These are phyloP conservation scores for Gastrophysa polygoni DNA, from an alignment of 2,888 invertebrate genomes.

Conservation along the genomic window DNA sequence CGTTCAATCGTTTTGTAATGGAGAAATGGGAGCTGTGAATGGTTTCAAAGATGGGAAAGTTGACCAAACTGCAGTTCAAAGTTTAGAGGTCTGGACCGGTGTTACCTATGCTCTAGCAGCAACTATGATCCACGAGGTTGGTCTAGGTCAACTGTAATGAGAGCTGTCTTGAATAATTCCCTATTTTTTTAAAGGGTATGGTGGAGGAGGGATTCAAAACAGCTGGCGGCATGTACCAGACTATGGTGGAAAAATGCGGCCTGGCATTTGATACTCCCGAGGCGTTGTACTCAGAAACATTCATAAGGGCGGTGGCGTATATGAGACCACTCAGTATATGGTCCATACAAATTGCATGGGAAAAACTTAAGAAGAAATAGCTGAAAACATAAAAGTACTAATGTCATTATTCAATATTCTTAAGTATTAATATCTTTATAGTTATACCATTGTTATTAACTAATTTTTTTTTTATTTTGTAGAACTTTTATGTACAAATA, in stretches of 20 bases:
- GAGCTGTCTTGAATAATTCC: too few relatives aligned
- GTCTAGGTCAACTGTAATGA: too few relatives aligned
- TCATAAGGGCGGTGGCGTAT: constrained; percentile 87
- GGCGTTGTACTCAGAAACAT: constrained; percentile 79
- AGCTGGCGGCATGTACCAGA: constrained; percentile 84
- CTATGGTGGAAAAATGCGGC: constrained; percentile 79
- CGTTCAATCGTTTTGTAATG: constrained; percentile 78
- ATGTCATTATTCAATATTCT: too few relatives aligned
- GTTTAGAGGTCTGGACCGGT: constrained; percentile 93
- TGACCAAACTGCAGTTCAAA: constrained; percentile 79
- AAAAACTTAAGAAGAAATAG: constrained; percentile 45
- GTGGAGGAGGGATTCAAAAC: constrained; percentile 85
- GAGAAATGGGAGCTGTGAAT: constrained; percentile 89
- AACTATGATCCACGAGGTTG: constrained; percentile 82
- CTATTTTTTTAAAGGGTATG: constrained; percentile 69
- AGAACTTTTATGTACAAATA: too few relatives aligned
- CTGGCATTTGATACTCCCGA: constrained; percentile 93
- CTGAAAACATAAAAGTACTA: too few relatives aligned
- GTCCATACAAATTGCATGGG: constrained; percentile 83
- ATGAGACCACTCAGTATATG: constrained; percentile 95
- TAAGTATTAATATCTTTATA: too few relatives aligned
- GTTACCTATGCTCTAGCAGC: constrained; percentile 86
- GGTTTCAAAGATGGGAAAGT: constrained; percentile 75
- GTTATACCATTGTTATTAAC: too few relatives aligned
- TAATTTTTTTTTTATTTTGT: too few relatives aligned